These are phyloP conservation scores for Allolobophora icterica DNA, from an alignment of 2,888 invertebrate species.

Conservation along the genomic window DNA sequence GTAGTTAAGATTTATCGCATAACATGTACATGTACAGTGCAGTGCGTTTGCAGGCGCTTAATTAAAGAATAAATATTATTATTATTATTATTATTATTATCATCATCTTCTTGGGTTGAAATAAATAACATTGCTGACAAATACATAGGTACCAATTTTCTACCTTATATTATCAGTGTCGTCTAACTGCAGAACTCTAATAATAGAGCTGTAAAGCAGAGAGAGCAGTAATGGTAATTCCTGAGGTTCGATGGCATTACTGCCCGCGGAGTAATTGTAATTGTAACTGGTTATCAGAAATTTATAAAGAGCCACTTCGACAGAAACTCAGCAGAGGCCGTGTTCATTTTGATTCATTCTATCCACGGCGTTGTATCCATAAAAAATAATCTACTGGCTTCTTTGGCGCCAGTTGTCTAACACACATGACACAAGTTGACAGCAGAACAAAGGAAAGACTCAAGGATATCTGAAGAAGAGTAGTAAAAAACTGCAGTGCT, in stretches of 20 bases:
- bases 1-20: too few species aligned
- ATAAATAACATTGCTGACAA: not conserved
- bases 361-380: too few species aligned
- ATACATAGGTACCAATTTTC: not conserved
- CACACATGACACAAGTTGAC: not conserved
- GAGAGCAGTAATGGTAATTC: not conserved
- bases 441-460: not conserved
- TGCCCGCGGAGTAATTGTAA: not conserved
- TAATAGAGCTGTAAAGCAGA: not conserved
- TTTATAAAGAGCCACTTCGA: too few species aligned
- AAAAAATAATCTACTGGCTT: not conserved
- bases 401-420: not conserved
- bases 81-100: too few species aligned
- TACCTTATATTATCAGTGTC: not conserved
- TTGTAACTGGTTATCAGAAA: too few species aligned
- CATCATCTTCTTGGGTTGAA: not conserved
- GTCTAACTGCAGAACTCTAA: not conserved
- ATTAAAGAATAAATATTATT: too few species aligned
- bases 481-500: not conserved
- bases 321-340: too few species aligned
- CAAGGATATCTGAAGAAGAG: not conserved
- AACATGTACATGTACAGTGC: too few species aligned
- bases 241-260: not conserved
- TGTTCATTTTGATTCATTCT: not conserved
- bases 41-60: too few species aligned